phyloP scores from a whole-genome alignment of 2,888 invertebrate species.

The Drosophila subquinaria region DNA sequence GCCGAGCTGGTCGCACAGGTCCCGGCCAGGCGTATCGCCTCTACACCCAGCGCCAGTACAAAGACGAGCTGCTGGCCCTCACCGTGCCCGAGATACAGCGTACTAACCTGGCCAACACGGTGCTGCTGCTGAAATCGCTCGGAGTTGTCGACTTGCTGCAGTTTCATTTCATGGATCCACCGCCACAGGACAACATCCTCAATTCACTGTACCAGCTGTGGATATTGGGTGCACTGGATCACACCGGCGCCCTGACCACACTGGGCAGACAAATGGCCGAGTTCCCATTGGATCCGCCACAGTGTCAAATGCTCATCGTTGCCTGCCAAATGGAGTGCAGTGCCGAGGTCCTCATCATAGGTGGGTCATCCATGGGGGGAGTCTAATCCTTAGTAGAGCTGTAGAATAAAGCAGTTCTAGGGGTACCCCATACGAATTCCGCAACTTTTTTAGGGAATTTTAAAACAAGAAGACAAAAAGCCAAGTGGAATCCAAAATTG shows the following conservation, averaged over 20 bases:
- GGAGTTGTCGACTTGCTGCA: slow-evolving; percentile 98
- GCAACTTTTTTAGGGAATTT: too few species aligned
- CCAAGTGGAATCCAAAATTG: too few species aligned
- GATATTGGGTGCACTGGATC: slow-evolving; percentile 99
- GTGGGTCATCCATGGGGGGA: slow-evolving; percentile 84
- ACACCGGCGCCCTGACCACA: slow-evolving; percentile 96
- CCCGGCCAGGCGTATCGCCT: slow-evolving; percentile 97
- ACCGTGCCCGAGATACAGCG: slow-evolving; percentile 99
- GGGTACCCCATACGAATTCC: too few species aligned
- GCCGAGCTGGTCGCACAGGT: slow-evolving; percentile 98
- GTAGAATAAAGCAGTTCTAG: too few species aligned
- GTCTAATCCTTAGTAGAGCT: neutral
- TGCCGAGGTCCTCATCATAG: slow-evolving; percentile 95
- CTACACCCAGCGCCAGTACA: slow-evolving; percentile 98
- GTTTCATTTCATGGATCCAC: slow-evolving; percentile 99
- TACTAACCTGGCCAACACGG: slow-evolving; percentile 99
- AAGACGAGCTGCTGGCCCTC: slow-evolving; percentile 95
- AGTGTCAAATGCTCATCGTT: slow-evolving; percentile 99
- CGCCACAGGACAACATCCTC: slow-evolving; percentile 99
- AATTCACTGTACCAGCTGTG: slow-evolving; percentile 99
- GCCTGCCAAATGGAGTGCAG: slow-evolving; percentile 98
- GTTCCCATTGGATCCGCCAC: slow-evolving; percentile 99
- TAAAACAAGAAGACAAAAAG: too few species aligned
- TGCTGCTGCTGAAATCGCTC: slow-evolving; percentile 96
- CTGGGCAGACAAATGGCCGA: slow-evolving; percentile 99